Conservation (phyloP, 2,113 vertebrate genomes). For the Ibidorhyncha struthersii region DNA sequence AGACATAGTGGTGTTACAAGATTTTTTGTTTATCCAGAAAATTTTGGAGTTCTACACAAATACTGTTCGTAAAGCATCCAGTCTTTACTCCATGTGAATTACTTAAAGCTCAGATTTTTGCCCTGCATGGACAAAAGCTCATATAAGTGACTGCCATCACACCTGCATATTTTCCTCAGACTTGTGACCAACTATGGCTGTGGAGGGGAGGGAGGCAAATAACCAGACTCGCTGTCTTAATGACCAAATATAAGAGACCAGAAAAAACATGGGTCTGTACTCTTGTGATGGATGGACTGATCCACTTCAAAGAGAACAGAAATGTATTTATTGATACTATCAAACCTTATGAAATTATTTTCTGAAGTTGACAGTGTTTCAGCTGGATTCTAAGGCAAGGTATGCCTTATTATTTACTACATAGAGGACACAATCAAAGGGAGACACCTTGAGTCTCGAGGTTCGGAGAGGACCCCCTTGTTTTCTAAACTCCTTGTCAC, state of each 20-base stretch:
- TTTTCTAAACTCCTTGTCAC: not conserved
- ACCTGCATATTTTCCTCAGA: not conserved
- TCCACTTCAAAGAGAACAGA: too few relatives aligned
- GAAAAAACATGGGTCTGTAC: not conserved
- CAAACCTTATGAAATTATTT: too few relatives aligned
- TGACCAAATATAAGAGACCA: not conserved
- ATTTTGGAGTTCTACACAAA: not conserved
- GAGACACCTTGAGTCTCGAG: not conserved
- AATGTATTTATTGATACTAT: not conserved
- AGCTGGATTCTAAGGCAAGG: not conserved
- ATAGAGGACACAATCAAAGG: too few relatives aligned
- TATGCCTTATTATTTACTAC: too few relatives aligned
- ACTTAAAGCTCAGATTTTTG: not conserved
- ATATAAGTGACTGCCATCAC: not conserved
- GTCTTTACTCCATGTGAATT: not conserved
- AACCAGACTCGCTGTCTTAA: not conserved
- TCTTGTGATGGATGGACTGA: not conserved
- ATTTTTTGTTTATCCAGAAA: not conserved
- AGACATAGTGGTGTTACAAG: not conserved
- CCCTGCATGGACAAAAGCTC: not conserved
- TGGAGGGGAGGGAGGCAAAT: not conserved
- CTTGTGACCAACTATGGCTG: not conserved
- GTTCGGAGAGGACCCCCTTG: not conserved
- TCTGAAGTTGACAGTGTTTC: not conserved
- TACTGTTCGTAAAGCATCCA: not conserved